These are phyloP conservation scores for Ptychadena robeensis DNA, from an alignment of 2,797 vertebrate genomes.

Conservation along the genomic window DNA sequence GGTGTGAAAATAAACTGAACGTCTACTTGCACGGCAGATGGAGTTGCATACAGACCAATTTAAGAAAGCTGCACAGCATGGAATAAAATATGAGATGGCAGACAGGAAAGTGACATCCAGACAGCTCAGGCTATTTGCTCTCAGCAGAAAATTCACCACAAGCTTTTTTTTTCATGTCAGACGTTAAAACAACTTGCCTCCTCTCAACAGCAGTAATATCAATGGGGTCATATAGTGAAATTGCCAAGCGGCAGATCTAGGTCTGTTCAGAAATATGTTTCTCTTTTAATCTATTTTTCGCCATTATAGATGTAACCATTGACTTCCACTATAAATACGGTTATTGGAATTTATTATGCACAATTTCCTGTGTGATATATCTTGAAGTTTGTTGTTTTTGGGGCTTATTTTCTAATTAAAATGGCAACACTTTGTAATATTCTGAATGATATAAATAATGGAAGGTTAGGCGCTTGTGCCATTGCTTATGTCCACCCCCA, in stretches of 20 bases:
- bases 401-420: background rate
- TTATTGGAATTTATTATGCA: background rate
- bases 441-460: background rate
- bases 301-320: background rate
- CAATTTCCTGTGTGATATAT: background rate
- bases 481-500: no score
- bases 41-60: constrained; percentile 51
- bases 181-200: constrained; percentile 49
- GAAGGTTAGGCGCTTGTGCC: no score
- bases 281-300: constrained; percentile 29
- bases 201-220: constrained; percentile 34
- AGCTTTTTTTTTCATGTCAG: constrained; percentile 49
- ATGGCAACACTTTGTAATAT: background rate
- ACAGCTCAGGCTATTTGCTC: constrained; percentile 49
- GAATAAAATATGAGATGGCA: constrained; percentile 56
- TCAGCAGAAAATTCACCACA: constrained; percentile 50
- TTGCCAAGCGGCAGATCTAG: constrained; percentile 26
- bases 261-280: constrained; percentile 4
- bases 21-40: constrained; percentile 41
- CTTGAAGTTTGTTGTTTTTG: background rate
- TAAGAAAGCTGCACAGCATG: constrained; percentile 49
- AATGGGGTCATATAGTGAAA: constrained; percentile 51
- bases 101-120: constrained; percentile 58
- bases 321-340: background rate
- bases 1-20: constrained; percentile 31